A percentile compares a stretch with the other conserved stretches of the same genome.
These are phyloP conservation scores for Eptesicus fuscus DNA, from an alignment of 2,113 vertebrate genomes.

Conservation along the genomic window DNA sequence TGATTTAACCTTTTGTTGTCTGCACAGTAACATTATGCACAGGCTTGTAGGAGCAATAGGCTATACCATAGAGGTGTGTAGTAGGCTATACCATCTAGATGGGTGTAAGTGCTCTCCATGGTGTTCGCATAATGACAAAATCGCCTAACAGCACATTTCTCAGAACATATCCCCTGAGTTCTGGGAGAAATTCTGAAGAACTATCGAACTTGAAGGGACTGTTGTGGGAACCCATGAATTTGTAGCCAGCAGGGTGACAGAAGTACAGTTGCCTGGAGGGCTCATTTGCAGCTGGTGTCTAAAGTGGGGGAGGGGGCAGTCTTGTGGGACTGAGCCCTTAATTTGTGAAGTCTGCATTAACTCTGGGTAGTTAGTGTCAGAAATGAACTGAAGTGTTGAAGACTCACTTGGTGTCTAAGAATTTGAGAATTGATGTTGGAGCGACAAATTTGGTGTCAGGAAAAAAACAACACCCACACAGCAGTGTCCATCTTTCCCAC, in stretches of 20 bases:
- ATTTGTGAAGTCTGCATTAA: neutral
- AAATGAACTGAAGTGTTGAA: neutral
- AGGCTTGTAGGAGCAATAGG: neutral
- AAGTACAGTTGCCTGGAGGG: too few relatives aligned
- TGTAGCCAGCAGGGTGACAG: neutral
- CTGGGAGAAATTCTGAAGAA: neutral
- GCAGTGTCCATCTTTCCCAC: neutral
- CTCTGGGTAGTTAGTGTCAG: neutral
- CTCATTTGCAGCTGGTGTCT: neutral
- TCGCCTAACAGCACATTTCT: neutral
- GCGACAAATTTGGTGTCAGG: neutral
- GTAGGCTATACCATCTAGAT: neutral
- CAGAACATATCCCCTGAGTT: neutral
- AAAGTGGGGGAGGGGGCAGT: neutral
- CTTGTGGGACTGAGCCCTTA: neutral
- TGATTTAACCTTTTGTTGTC: neutral
- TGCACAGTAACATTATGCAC: too few relatives aligned
- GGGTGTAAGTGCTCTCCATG: too few relatives aligned
- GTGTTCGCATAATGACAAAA: too few relatives aligned
- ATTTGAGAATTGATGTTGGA: neutral
- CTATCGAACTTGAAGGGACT: neutral
- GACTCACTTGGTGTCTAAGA: neutral
- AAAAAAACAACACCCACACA: neutral
- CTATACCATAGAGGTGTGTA: neutral
- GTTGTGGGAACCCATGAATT: neutral